These are phyloP conservation scores for Miniopterus natalensis DNA, from an alignment of 2,113 vertebrate species.

Conservation along the genomic window DNA sequence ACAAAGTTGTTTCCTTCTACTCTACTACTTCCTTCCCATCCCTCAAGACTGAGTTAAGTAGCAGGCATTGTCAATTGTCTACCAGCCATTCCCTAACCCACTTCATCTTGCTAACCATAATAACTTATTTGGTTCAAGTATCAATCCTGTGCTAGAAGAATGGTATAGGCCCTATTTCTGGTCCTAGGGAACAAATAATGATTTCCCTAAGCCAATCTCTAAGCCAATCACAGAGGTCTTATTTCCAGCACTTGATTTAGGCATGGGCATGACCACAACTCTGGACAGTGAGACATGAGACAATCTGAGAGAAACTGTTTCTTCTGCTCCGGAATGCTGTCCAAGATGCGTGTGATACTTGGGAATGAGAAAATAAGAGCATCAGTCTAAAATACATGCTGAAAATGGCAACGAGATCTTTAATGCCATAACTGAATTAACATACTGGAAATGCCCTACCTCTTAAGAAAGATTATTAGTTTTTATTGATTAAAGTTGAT, in stretches of 20 bases:
- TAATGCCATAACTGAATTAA: background rate
- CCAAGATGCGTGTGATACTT: background rate
- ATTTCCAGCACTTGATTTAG: background rate
- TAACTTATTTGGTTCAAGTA: conserved; percentile 24
- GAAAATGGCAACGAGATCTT: background rate
- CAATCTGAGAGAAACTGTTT: background rate
- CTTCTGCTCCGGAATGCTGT: background rate
- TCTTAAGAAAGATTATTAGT: background rate
- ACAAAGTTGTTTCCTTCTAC: background rate
- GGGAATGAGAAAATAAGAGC: background rate
- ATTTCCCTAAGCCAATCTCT: background rate
- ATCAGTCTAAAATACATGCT: background rate
- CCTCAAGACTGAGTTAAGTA: conserved; percentile 25
- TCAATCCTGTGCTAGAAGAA: background rate
- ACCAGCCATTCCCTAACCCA: background rate
- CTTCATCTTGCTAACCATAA: background rate
- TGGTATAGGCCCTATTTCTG: background rate
- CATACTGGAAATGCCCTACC: background rate
- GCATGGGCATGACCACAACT: background rate
- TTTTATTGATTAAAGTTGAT: background rate
- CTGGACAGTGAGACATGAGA: background rate
- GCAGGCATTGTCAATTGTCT: background rate
- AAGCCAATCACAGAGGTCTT: background rate
- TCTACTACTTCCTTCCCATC: background rate
- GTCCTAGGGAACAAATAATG: background rate